These are phyloP conservation scores for Carassius gibelio DNA, from an alignment of 2,113 vertebrate genomes.

Conservation along the genomic window DNA sequence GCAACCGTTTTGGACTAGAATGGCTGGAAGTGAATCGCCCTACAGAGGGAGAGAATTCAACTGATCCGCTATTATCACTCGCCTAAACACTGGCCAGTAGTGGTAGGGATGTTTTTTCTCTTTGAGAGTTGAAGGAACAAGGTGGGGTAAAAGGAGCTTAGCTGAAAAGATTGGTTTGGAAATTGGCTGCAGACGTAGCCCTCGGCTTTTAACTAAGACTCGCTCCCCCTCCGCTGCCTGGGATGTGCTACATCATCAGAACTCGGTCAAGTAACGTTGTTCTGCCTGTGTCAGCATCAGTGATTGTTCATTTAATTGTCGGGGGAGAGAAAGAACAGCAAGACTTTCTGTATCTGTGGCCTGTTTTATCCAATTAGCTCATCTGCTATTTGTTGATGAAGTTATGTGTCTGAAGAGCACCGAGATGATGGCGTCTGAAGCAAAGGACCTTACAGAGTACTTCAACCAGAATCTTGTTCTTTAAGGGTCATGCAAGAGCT, in stretches of 20 bases:
- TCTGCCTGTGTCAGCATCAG: conserved; percentile 41
- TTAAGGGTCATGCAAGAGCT: conserved; percentile 62
- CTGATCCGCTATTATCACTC: conserved; percentile 17
- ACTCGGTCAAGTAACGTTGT: background rate
- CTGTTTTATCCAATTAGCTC: conserved; percentile 37
- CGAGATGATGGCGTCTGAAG: conserved; percentile 7
- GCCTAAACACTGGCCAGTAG: conserved; percentile 17
- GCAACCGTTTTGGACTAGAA: conserved; percentile 63
- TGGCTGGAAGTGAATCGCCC: conserved; percentile 59
- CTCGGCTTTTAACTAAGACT: background rate
- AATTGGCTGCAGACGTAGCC: background rate
- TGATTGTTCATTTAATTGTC: conserved; percentile 21
- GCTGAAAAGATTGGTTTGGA: background rate
- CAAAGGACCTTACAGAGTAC: background rate
- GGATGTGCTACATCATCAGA: conserved; percentile 25
- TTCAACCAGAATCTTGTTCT: conserved; percentile 47
- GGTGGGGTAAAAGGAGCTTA: background rate
- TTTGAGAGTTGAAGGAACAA: background rate
- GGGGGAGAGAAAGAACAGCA: conserved; percentile 28
- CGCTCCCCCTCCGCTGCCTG: background rate
- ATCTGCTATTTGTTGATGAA: conserved; percentile 42
- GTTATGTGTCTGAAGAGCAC: conserved; percentile 17
- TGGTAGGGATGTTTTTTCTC: background rate
- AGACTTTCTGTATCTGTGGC: background rate
- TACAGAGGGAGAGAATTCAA: conserved; percentile 51